phyloP scores from a whole-genome alignment of 2,888 invertebrate genomes.

The Drosophila longiperda region DNA sequence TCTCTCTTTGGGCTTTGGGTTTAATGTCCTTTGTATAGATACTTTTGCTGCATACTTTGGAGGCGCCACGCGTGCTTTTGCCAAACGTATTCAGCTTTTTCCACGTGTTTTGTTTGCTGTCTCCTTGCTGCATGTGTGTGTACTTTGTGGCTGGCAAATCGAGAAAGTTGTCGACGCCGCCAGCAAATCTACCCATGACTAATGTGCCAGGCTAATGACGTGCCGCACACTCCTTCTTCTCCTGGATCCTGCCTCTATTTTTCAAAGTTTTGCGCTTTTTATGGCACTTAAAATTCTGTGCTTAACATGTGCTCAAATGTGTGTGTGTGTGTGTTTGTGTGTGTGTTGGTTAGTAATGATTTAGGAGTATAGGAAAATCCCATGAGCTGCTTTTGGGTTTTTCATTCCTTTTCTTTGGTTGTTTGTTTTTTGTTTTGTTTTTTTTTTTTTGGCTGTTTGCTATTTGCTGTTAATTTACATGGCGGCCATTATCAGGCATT shows the following conservation, averaged over 20 bases:
- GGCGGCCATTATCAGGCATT: slow-evolving; percentile 70
- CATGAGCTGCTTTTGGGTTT: slow-evolving; percentile 39
- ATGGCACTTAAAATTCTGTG: slow-evolving; percentile 62
- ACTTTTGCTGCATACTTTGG: slow-evolving; percentile 60
- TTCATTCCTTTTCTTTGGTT: neutral
- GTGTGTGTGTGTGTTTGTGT: neutral
- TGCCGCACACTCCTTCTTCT: slow-evolving; percentile 24
- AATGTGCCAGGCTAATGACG: slow-evolving; percentile 64
- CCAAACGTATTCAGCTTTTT: slow-evolving; percentile 45
- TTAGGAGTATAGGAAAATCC: slow-evolving; percentile 35
- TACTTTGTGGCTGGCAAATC: slow-evolving; percentile 38
- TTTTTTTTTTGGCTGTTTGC: slow-evolving; percentile 26
- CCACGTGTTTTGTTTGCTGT: slow-evolving; percentile 29
- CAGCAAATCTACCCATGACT: slow-evolving; percentile 65
- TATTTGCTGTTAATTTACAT: slow-evolving; percentile 46
- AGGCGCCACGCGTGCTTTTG: slow-evolving; percentile 32
- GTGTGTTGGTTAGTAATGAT: neutral
- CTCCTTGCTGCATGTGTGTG: neutral
- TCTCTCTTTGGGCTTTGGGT: slow-evolving; percentile 56
- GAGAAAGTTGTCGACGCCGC: slow-evolving; percentile 67
- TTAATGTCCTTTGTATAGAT: slow-evolving; percentile 82
- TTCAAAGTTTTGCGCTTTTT: slow-evolving; percentile 59
- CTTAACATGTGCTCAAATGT: slow-evolving; percentile 57
- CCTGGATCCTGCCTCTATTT: slow-evolving; percentile 55
- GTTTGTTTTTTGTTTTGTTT: slow-evolving; percentile 3